Conservation (phyloP, 2,113 vertebrate species). For the Sphaerodactylus townsendi region DNA sequence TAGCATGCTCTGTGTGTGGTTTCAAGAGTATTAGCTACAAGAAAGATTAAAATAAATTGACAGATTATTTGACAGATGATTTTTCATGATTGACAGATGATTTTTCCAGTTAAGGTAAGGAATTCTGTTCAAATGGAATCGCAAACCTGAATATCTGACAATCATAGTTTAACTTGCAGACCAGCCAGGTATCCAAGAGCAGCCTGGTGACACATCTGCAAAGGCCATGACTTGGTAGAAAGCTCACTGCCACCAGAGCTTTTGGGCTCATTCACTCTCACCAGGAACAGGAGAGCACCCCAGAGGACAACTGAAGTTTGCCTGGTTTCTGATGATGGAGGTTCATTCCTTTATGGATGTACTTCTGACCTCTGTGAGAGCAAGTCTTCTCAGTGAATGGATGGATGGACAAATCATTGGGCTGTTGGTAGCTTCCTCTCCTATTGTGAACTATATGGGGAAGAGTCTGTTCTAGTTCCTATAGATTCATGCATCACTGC, state of each 20-base stretch:
- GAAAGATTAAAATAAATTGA: background rate
- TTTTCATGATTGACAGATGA: slow-evolving; percentile 20
- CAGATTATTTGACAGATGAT: slow-evolving; percentile 23
- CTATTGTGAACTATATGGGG: background rate
- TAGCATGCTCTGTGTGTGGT: slow-evolving; percentile 25
- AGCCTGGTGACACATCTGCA: no score
- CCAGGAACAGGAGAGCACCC: no score
- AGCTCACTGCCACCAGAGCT: no score
- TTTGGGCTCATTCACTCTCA: no score
- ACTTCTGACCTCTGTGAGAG: no score
- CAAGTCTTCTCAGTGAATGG: no score
- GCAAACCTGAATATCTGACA: slow-evolving; percentile 14
- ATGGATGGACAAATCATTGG: no score
- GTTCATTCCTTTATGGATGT: no score
- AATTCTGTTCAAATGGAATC: background rate
- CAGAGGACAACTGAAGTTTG: no score
- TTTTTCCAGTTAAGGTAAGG: slow-evolving; percentile 9
- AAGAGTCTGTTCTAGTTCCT: background rate
- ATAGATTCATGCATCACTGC: background rate
- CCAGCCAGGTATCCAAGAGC: no score
- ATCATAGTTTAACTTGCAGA: background rate
- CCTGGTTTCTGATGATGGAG: no score
- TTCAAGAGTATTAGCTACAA: slow-evolving; percentile 5
- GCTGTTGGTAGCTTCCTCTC: background rate
- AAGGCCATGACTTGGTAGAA: no score